Base-by-base conservation (phyloP, 2,797 vertebrate genomes). In the Mastacembelus armatus region DNA sequence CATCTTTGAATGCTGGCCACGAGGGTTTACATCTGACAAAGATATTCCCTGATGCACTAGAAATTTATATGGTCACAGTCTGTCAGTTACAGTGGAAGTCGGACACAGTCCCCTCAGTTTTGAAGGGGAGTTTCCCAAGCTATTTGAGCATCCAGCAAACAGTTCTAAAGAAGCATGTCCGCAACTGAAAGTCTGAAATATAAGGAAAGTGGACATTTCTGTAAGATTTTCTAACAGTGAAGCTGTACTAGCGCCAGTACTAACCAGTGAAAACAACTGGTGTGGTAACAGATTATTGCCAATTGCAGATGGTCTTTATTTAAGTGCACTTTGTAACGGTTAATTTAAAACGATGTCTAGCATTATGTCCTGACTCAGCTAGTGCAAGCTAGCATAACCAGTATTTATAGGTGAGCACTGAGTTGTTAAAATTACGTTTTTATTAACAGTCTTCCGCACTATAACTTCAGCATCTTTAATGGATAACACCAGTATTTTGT, bases 361-460 rank as follows among this genome's bases (percentile, higher is more conserved):
- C 40, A 29, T 56, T 19, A 22, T 52, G 36, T 57, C 67, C 32
- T 35, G 33, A 80, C 57, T 83, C 39, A 21, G 45, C 66, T 42
- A 42, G 62, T 70, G 38, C 27, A 58, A 50, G 44, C 4, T 39
- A 54, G 22, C 33, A 43, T 47, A 66, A 80, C n/a, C 19, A 66
- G 19, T 61, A 54, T 71, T 63, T 66, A 69, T 74, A 42, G 45
- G 58, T 35, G 48, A 69, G 47, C 33, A 29, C 7, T 16, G 22
- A 38, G 26, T 35, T 61, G 22, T 45, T 43, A 33, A 65, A 81
- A 68, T 77, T 32, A 26, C 5, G 57, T 67, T 69, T 67, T 26
- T 50, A n/a, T 0, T 44, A 14, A 60, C 60, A 30, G 51, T 39
- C 36, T n/a, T 57, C 4, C 63, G 18, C 45, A 32, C 39, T 60